Evolutionary conservation across 2,113 vertebrate genomes (phyloP), one percentile per base, ranked within the genome.

Genomic region (Nothobranchius furzeri): DNA sequence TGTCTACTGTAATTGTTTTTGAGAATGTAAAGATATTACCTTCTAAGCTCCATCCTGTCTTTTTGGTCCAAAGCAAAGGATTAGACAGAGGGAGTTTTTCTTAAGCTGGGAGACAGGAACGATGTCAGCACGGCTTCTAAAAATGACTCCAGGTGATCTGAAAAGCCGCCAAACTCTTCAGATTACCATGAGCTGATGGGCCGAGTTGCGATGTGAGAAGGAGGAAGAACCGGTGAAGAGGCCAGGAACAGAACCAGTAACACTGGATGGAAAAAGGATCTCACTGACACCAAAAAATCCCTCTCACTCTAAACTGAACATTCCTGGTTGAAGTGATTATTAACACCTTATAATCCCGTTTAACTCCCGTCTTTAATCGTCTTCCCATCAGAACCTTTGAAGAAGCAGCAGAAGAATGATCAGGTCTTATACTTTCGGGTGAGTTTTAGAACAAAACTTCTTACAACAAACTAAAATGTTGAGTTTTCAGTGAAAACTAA

Each of bases 181-280:
- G 73, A 87, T 91, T 90, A 88, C 87, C 79, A 60, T 78, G 80
- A 87, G 83, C 81, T 73, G 68, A 87, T 83, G 79, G 79, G 48
- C 56, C 0, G 0, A 67, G 59, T 1, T 35, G 47, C 68, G 60
- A 59, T 50, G 70, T 12, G 68, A 73, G 69, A 65, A 54, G 66
- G 76, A 36, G 49, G 45, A 52, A 40, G 37, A 40, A 40, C 37
- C 7, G 37, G 37, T 67, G 68, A 83, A 78, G 54, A 64, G 73
- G 68, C 75, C 68, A 77, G 60, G 77, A 85, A 76, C 47, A 17
- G 4, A 73, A 66, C 40, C 60, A 58, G 64, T 73, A 76, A 80
- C 76, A 66, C 65, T 47, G 5, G 8, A 37, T 71, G 69, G 77
- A 76, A 80, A 68, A 76, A 6, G 3, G 30, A 65, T 65, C 64